Conservation (phyloP, 2,113 vertebrate genomes). For the Oncorhynchus clarkii region DNA sequence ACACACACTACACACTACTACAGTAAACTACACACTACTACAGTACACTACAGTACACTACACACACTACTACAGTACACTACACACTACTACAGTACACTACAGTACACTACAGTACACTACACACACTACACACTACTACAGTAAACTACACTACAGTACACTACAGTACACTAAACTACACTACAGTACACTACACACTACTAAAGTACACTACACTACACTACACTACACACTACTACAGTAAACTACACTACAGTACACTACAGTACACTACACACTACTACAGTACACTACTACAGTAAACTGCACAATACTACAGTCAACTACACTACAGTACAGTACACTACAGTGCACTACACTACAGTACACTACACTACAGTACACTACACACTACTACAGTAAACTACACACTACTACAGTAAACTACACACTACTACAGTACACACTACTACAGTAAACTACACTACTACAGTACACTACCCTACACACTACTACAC, state of each 20-base stretch:
- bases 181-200: slow-evolving; percentile 19
- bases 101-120: slow-evolving; percentile 17
- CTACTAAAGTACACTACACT: background rate
- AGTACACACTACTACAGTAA: no score
- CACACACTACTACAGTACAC: slow-evolving; percentile 40
- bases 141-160: background rate
- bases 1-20: slow-evolving; percentile 40
- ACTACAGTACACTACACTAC: background rate
- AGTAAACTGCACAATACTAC: no score
- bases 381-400: no score
- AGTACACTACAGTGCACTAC: slow-evolving; percentile 12
- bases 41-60: slow-evolving; percentile 17
- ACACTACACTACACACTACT: background rate
- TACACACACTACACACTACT: slow-evolving; percentile 35
- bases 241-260: no score
- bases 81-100: slow-evolving; percentile 41
- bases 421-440: no score
- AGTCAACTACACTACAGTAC: no score
- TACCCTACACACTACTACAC: no score
- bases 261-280: no score
- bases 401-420: no score
- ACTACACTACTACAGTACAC: no score
- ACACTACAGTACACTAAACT: slow-evolving; percentile 18
- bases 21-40: slow-evolving; percentile 40
- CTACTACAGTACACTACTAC: no score